phyloP scores from a whole-genome alignment of 2,113 vertebrate genomes.

The Lepisosteus oculatus region DNA sequence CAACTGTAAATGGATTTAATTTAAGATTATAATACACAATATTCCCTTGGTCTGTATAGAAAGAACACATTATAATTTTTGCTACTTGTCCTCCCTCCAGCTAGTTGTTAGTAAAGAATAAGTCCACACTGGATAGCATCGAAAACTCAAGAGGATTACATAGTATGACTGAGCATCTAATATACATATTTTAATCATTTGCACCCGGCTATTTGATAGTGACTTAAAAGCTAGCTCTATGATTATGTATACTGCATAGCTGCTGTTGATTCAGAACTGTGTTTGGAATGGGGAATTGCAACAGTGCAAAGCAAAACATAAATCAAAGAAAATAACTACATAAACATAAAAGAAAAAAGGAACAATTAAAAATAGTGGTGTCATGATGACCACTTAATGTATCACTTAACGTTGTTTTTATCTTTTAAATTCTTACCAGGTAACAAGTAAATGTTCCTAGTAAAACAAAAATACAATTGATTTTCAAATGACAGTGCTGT shows the following conservation, averaged over 20 bases:
- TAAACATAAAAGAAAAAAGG: too few species aligned
- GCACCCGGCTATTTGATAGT: neutral
- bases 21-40: too few species aligned
- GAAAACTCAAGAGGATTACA: neutral
- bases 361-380: too few species aligned
- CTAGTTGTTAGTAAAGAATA: constrained; percentile 9
- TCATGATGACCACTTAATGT: too few species aligned
- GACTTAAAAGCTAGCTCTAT: neutral
- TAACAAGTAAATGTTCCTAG: too few species aligned
- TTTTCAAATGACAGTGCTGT: too few species aligned
- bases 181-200: neutral
- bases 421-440: too few species aligned
- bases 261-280: neutral
- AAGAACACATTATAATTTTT: neutral
- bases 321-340: too few species aligned
- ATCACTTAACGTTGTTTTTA: too few species aligned
- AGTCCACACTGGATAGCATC: neutral
- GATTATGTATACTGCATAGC: neutral
- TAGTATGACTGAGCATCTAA: neutral
- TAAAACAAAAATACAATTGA: too few species aligned
- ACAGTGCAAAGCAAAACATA: neutral
- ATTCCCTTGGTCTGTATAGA: constrained; percentile 15
- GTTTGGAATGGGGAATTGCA: neutral
- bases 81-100: neutral
- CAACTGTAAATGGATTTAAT: too few species aligned